Evolutionary conservation across 2,888 invertebrate species (phyloP), one percentile per base, ranked within the genome.

Genomic region (Spialia ferax): DNA sequence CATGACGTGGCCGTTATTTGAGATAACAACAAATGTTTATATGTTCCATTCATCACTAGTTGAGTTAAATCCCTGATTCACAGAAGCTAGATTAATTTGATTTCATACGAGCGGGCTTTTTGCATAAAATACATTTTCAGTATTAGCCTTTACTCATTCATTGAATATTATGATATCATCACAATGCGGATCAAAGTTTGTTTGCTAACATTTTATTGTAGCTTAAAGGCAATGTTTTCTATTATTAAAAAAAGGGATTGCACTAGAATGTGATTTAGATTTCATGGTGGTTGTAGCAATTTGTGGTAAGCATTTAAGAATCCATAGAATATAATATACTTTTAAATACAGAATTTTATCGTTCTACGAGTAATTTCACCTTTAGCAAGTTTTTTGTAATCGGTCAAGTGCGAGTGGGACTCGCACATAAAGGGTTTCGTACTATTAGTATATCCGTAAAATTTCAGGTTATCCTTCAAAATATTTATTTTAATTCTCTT

Each of bases 1-100:
- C 69, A 70, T 75, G 75, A 73, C 73, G 70, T 52, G 65, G 73
- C 70, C 73, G 75, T 74, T 73, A 72, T 74, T 77, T 74, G 75
- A 72, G 72, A 75, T 74, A 73, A 74, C 71, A 72, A 71, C 73
- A 72, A 71, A 73, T 71, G 65, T 72, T 73, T 73, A 73, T 73
- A 68, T 60, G 63, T 73, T 71, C 70, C 70, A 71, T 74, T 69
- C 61, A 61, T 69, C 66, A 70, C 59, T 63, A 52, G 60, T 60
- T 29, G 26, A 52, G 66, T 60, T 66, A 54, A 60, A 60, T 54
- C 66, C 60, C 22, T 42, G 60, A 66, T 38, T 60, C 42, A n/a
- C n/a, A 66, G 42, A 29, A 60, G 60, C 32, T 52, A 60, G 59
- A 66, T 60, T 66, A 60, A 66, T 66, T 66, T 66, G 29, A 66